phyloP scores from a whole-genome alignment of 2,113 vertebrate species.

The Fregetta grallaria region DNA sequence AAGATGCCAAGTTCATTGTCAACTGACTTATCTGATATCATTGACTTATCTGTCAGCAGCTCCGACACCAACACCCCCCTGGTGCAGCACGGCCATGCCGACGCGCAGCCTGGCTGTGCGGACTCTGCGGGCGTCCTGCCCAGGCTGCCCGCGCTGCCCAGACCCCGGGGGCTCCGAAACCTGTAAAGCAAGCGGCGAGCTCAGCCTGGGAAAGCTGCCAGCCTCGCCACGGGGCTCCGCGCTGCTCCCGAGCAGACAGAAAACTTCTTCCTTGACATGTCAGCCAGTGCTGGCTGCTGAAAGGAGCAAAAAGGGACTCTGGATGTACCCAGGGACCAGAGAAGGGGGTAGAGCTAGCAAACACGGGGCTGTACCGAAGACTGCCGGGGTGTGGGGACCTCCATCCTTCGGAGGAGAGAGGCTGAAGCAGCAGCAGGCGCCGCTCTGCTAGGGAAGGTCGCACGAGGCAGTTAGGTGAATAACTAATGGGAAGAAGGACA shows the following conservation, averaged over 20 bases:
- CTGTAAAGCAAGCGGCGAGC: slow-evolving; percentile 66
- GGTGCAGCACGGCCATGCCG: fast-evolving
- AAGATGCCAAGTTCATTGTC: neutral
- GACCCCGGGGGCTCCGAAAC: slow-evolving; percentile 70
- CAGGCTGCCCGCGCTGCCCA: neutral
- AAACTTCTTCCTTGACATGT: neutral
- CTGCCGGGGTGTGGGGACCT: neutral
- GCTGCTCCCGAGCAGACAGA: neutral
- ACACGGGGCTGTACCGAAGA: neutral
- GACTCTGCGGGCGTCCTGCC: neutral
- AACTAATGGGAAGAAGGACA: neutral
- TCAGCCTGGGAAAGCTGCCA: slow-evolving; percentile 78
- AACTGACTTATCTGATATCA: neutral
- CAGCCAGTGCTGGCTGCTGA: neutral
- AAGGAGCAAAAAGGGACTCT: neutral
- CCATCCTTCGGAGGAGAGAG: neutral
- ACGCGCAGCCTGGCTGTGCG: neutral
- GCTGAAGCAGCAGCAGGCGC: neutral
- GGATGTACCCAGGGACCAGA: too few relatives aligned
- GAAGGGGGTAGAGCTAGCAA: too few relatives aligned
- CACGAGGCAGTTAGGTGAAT: neutral
- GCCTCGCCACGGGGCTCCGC: slow-evolving; percentile 76
- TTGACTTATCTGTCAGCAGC: neutral
- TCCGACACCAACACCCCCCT: neutral
- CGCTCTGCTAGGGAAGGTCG: neutral